Conservation (phyloP, 92 coral and sea anemone genomes). For the Bergia sp. region DNA sequence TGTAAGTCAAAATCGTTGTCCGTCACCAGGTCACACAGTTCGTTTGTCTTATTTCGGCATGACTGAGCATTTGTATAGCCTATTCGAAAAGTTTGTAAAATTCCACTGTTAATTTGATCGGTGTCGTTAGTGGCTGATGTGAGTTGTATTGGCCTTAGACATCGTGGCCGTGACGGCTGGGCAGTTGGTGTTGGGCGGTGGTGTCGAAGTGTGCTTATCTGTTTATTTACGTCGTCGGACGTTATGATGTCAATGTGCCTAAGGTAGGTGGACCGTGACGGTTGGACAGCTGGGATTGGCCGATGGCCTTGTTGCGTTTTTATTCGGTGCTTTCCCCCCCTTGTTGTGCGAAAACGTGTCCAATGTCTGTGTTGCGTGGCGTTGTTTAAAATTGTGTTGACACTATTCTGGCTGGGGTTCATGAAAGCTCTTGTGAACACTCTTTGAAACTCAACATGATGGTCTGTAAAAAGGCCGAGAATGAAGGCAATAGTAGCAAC, state of each 20-base stretch:
- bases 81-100: neutral
- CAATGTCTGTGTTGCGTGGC: neutral
- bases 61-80: neutral
- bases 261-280: neutral
- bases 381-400: neutral
- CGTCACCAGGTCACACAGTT: neutral
- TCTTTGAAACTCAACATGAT: no score
- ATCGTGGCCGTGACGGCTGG: neutral
- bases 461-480: no score
- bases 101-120: neutral
- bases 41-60: no score
- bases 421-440: neutral
- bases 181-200: neutral
- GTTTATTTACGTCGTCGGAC: neutral
- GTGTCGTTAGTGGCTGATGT: neutral
- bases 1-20: neutral
- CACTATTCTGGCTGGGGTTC: neutral
- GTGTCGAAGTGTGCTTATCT: neutral
- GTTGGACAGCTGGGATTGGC: neutral
- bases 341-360: neutral
- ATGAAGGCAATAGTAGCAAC: no score
- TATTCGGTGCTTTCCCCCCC: neutral
- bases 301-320: neutral
- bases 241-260: neutral
- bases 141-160: neutral